Evolutionary conservation across 2,113 vertebrate species (phyloP), one percentile per base, ranked within the genome.

Genomic region (Rhinichthys klamathensis): DNA sequence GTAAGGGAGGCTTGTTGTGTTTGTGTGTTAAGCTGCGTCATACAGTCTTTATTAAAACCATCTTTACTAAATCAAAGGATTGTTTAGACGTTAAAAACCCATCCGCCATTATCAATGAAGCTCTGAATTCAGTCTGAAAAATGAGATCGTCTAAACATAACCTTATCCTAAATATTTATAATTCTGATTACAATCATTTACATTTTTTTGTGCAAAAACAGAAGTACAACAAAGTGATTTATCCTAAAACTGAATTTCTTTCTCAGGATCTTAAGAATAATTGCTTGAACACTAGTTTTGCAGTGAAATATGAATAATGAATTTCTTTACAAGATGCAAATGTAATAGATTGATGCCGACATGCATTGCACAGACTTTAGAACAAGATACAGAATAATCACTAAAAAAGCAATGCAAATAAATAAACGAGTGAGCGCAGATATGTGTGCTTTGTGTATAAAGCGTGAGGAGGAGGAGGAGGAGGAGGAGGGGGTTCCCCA

Each of bases 1-100:
- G 76, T 82, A 89, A 90, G 76, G 3, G 56, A 65, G n/a, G n/a
- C 65, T 12, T 30, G 58, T 44, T 21, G 77, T 18, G 38, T 61
- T 30, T 67, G 9, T 49, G 13, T 67, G 44, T 25, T 79, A 41
- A 44, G n/a, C 13, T 49, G 38, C 16, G 21, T 69, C 60, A 67
- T 51, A 15, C 44, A 8, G 30, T 1, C 79, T 49, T 67, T 67
- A 51, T 69, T 81, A 69, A 69, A 81, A 49, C n/a, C 60, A 80
- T 76, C 44, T 54, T 32, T 23, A 54, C 15, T 21, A 54, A 76
- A 76, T 76, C 46, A 32, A 76, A 54, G 44, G 44, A 73, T 76
- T 72, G 21, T 72, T 35, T 8, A 73, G 16, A 44, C 38, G 54
- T 21, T 76, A 32, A 27, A 63, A 41, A 38, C 18, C 25, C 44